These are phyloP conservation scores for Zaprionus obscuricornis DNA, from an alignment of 2,888 invertebrate species.

Conservation along the genomic window DNA sequence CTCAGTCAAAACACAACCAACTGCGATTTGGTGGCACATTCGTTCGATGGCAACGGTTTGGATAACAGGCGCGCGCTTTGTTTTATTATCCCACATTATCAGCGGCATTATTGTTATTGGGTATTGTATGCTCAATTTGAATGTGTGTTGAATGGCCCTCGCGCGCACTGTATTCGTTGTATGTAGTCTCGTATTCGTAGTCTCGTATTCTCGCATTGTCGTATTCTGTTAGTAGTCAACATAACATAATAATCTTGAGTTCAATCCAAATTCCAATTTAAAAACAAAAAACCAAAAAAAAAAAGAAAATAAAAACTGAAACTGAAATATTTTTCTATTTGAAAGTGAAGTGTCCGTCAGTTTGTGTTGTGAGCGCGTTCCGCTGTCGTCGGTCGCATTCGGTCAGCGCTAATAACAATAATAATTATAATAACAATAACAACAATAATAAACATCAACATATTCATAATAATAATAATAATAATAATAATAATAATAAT, in stretches of 20 bases:
- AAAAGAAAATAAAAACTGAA: conserved; percentile 32
- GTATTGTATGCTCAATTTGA: conserved; percentile 59
- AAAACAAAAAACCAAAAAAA: no score
- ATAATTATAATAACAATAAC: conserved; percentile 54
- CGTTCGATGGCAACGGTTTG: conserved; percentile 84
- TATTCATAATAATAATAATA: conserved; percentile 50
- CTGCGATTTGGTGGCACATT: conserved; percentile 84
- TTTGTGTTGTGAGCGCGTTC: no score
- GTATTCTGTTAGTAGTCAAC: no score
- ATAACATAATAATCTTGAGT: no score
- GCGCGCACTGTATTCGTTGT: conserved; percentile 27
- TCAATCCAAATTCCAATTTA: no score
- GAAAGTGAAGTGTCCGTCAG: conserved; percentile 49
- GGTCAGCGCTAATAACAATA: conserved; percentile 60
- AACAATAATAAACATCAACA: conserved; percentile 47
- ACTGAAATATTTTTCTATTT: conserved; percentile 17
- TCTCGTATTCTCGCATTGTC: conserved; percentile 1
- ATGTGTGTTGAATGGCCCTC: conserved; percentile 50
- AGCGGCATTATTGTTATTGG: conserved; percentile 81
- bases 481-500: conserved; percentile 44
- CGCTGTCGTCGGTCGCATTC: conserved; percentile 63
- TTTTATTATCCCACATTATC: conserved; percentile 83
- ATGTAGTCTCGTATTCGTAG: conserved; percentile 3
- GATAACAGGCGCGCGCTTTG: conserved; percentile 84
- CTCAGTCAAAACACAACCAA: conserved; percentile 83